Percentiles rank a stretch among this genome's conserved stretches.
Evolutionary conservation across 2,797 vertebrate genomes (phyloP).

Genomic region (Astyanax mexicanus): DNA sequence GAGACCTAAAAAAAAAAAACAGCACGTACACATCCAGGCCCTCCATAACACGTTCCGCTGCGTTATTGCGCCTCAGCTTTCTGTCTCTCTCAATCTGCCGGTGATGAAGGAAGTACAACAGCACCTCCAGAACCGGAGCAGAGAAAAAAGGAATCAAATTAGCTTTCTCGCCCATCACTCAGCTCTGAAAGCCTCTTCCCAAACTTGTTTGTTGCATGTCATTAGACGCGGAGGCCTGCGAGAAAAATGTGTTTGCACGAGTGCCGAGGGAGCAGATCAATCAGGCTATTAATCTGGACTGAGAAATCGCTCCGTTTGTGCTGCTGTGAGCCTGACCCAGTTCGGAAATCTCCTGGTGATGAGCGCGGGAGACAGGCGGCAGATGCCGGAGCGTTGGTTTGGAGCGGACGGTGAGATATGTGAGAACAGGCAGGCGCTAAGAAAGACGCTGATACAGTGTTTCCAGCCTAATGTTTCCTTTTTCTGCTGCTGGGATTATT

Average conservation of each 20-base stretch:
- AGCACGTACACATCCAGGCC: background rate
- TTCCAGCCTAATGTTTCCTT: background rate
- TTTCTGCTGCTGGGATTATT: too few species aligned
- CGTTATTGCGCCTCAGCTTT: background rate
- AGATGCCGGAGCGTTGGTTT: background rate
- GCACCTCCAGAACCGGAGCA: background rate
- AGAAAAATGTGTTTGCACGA: slow-evolving; percentile 37
- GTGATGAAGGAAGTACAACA: background rate
- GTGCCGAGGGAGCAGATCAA: slow-evolving; percentile 23
- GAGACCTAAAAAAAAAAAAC: background rate
- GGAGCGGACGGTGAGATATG: background rate
- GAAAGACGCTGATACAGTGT: background rate
- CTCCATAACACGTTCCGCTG: background rate
- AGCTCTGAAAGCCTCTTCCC: slow-evolving; percentile 18
- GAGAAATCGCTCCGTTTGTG: slow-evolving; percentile 8
- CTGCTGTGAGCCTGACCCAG: background rate
- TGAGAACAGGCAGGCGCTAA: background rate
- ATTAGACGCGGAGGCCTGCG: slow-evolving; percentile 25
- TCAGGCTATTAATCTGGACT: slow-evolving; percentile 41
- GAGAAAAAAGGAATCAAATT: background rate
- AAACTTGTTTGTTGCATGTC: slow-evolving; percentile 37
- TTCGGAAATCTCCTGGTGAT: background rate
- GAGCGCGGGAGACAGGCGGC: background rate
- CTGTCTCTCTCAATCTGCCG: background rate
- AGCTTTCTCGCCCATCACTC: slow-evolving; percentile 21